Evolutionary conservation across 2,888 invertebrate species (phyloP).

Genomic region (Tinea trinotella): DNA sequence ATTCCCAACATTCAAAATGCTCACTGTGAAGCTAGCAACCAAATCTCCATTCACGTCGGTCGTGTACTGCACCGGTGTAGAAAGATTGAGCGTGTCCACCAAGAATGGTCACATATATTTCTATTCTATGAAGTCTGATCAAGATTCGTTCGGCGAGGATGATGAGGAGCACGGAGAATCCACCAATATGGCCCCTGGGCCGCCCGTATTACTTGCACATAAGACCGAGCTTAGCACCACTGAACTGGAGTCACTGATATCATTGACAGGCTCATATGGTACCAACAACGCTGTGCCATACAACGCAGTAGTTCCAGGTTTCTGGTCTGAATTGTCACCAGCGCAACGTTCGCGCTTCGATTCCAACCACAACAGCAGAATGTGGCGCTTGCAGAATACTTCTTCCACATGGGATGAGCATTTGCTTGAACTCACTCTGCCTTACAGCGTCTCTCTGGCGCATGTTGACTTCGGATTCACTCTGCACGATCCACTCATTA

Average conservation of each 20-base stretch:
- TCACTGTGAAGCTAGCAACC: conserved; percentile 78
- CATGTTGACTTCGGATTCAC: conserved; percentile 92
- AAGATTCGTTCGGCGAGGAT: conserved; percentile 79
- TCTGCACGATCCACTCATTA: conserved; percentile 81
- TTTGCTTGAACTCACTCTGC: conserved; percentile 89
- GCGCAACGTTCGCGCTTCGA: conserved; percentile 91
- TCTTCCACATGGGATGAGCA: conserved; percentile 95
- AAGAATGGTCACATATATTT: conserved; percentile 86
- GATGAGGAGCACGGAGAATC: conserved; percentile 74
- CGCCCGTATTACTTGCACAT: conserved; percentile 68
- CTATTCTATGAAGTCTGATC: conserved; percentile 81
- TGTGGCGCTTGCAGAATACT: conserved; percentile 91
- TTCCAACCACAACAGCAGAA: conserved; percentile 85
- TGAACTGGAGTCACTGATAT: conserved; percentile 79
- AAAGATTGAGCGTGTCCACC: conserved; percentile 88
- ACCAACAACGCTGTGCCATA: conserved; percentile 72
- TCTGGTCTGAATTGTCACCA: conserved; percentile 94
- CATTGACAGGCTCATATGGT: conserved; percentile 83
- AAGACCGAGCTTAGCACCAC: conserved; percentile 68
- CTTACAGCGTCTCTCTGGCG: conserved; percentile 84
- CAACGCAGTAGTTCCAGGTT: conserved; percentile 91
- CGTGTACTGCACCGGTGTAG: conserved; percentile 89
- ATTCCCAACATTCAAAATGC: conserved; percentile 77
- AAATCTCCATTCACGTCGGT: conserved; percentile 84
- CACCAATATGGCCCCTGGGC: conserved; percentile 28